These are phyloP conservation scores for Iselma pallidipennis DNA, from an alignment of 2,888 invertebrate species.

Conservation along the genomic window DNA sequence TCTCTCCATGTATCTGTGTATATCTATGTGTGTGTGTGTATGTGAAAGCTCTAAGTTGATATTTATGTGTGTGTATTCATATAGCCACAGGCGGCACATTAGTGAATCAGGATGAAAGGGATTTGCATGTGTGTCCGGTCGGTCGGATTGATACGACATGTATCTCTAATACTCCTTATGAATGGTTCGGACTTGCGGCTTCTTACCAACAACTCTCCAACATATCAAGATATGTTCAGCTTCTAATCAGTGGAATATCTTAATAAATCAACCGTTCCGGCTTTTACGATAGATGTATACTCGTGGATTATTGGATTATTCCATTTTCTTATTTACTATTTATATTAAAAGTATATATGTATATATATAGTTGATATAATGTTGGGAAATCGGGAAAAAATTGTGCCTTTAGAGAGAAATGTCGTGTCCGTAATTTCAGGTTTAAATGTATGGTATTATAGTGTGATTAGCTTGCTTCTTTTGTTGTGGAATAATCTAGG, in stretches of 20 bases:
- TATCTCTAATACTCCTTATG: conserved; percentile 32
- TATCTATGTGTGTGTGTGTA: conserved; percentile 24
- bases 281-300: background rate
- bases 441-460: conserved; percentile 49
- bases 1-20: conserved; percentile 18
- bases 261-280: conserved; percentile 1
- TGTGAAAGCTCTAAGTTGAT: conserved; percentile 33
- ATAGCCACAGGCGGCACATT: conserved; percentile 36
- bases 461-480: conserved; percentile 53
- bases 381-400: background rate
- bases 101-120: conserved; percentile 38
- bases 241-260: conserved; percentile 5
- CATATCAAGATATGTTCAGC: conserved; percentile 17
- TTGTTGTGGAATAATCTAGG: conserved; percentile 53
- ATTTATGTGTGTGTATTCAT: conserved; percentile 33
- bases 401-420: background rate
- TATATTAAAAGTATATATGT: background rate
- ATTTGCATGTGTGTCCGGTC: conserved; percentile 38
- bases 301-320: background rate
- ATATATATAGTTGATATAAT: background rate
- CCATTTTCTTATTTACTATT: background rate
- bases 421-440: conserved; percentile 10
- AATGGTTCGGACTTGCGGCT: conserved; percentile 34
- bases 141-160: conserved; percentile 30
- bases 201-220: conserved; percentile 27